Percentiles rank a stretch among this genome's conserved stretches.
phyloP scores from a whole-genome alignment of 2,888 invertebrate species.

The Syrphus vitripennis region DNA sequence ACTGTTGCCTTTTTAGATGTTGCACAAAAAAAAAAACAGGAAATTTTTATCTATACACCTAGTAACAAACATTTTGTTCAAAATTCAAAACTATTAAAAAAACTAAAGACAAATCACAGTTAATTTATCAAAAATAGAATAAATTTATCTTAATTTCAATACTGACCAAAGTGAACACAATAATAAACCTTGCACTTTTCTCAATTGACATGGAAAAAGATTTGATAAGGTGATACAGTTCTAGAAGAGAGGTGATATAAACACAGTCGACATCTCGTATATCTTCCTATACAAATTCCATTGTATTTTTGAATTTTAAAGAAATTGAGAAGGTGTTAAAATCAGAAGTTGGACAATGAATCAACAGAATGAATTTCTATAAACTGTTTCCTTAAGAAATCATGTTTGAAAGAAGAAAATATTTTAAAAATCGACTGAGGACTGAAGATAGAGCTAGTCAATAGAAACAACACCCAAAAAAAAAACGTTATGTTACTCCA shows the following conservation, averaged over 20 bases:
- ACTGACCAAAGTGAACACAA: neutral
- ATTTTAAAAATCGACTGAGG: no score
- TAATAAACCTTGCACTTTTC: neutral
- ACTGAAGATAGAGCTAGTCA: no score
- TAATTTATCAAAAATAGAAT: neutral
- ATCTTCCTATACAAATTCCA: neutral
- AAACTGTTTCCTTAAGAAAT: no score
- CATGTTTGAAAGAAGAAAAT: no score
- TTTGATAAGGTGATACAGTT: conserved; percentile 27
- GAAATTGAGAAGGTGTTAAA: no score
- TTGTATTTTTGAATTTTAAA: no score
- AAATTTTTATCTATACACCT: neutral
- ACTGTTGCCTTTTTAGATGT: no score
- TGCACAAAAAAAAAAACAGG: neutral
- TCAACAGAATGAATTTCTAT: no score
- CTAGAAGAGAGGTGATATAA: neutral
- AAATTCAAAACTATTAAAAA: neutral
- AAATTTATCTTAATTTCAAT: neutral
- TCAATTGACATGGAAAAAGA: conserved; percentile 12
- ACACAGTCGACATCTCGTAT: neutral
- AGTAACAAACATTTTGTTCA: neutral
- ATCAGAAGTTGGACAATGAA: no score
- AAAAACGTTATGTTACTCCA: no score
- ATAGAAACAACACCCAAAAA: no score
- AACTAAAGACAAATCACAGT: neutral